phyloP scores from a whole-genome alignment of 2,113 vertebrate genomes.

The Sporophila hypoxantha region DNA sequence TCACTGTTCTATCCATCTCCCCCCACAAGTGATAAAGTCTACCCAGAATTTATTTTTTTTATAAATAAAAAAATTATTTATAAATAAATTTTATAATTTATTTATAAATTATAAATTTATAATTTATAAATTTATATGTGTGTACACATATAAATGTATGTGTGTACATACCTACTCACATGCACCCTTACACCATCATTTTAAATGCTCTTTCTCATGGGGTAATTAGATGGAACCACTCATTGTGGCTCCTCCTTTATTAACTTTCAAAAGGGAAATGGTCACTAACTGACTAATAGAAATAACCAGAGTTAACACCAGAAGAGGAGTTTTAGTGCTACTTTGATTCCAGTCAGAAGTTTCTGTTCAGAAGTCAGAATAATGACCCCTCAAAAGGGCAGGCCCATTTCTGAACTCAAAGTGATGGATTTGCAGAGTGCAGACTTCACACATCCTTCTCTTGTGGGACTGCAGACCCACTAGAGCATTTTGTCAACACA shows the following conservation, averaged over 20 bases:
- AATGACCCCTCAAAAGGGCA: neutral
- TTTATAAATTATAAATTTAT: too few species aligned
- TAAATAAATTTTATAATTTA: too few species aligned
- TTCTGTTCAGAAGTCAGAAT: neutral
- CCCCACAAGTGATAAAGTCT: neutral
- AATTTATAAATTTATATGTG: too few species aligned
- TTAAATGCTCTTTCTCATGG: neutral
- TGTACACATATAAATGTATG: neutral
- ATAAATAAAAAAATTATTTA: too few species aligned
- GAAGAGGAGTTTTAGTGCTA: neutral
- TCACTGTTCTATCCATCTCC: neutral
- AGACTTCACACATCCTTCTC: neutral
- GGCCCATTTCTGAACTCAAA: neutral
- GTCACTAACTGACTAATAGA: neutral
- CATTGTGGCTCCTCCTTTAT: neutral
- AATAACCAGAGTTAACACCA: neutral
- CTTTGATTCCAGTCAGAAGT: neutral
- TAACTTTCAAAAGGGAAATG: neutral
- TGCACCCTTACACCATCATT: neutral
- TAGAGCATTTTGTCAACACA: neutral
- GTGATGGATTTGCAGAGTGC: neutral
- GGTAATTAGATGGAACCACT: neutral
- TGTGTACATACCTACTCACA: neutral
- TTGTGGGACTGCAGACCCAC: neutral
- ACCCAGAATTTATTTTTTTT: neutral